Evolutionary conservation across 2,113 vertebrate genomes (phyloP).

Genomic region (Silurus glanis): DNA sequence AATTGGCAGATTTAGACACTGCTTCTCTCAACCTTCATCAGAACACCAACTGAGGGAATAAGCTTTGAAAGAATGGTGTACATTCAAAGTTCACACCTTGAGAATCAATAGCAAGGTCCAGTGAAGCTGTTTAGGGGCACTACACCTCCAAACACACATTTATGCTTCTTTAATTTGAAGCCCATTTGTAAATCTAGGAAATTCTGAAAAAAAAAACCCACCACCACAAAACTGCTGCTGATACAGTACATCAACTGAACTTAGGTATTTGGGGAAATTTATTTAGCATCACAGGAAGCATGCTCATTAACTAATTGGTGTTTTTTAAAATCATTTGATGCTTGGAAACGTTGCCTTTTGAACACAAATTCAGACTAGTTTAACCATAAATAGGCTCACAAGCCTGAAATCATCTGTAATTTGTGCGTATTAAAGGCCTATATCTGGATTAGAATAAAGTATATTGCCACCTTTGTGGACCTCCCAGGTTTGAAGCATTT

Average conservation of each 20-base stretch:
- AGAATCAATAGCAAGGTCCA: not conserved
- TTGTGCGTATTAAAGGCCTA: constrained; percentile 40
- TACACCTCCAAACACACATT: not conserved
- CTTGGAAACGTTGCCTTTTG: constrained; percentile 15
- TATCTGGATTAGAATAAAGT: constrained; percentile 43
- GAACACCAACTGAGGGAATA: not conserved
- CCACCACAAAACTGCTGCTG: constrained; percentile 22
- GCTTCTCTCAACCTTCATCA: not conserved
- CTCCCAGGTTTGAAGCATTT: constrained; percentile 40
- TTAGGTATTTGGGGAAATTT: not conserved
- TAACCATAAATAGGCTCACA: constrained; percentile 33
- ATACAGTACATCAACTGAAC: not conserved
- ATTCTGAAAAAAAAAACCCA: not conserved
- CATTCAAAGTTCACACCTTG: not conserved
- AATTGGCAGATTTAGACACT: not conserved
- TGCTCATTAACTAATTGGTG: not conserved
- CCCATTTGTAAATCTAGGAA: not conserved
- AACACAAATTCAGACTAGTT: constrained; percentile 23
- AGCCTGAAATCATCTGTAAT: constrained; percentile 41
- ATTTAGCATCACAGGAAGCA: constrained; percentile 22
- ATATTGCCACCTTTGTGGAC: constrained; percentile 44
- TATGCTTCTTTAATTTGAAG: not conserved
- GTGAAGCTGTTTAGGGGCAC: not conserved
- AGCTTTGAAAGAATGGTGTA: not conserved
- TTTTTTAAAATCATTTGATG: constrained; percentile 10